These are phyloP conservation scores for Pygoscelis adeliae DNA, from an alignment of 2,113 vertebrate genomes.

Conservation along the genomic window DNA sequence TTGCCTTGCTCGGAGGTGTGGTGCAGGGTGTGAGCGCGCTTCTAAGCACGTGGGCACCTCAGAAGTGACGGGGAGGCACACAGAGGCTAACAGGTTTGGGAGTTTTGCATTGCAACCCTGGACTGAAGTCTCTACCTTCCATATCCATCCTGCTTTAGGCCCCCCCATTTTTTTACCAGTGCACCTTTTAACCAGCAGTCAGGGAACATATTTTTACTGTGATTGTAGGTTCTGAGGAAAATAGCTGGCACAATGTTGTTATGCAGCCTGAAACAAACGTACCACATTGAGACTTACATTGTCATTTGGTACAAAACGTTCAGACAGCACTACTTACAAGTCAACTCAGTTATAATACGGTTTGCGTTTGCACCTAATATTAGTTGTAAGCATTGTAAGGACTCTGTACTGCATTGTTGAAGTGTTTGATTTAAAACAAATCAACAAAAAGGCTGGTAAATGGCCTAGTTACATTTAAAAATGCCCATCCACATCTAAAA, in stretches of 20 bases:
- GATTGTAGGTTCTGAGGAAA: not conserved
- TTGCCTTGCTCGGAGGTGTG: not conserved
- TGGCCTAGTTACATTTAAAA: not conserved
- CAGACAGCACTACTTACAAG: not conserved
- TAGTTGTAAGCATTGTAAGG: not conserved
- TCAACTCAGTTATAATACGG: not conserved
- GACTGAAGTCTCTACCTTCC: not conserved
- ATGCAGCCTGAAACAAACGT: not conserved
- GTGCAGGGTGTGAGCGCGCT: not conserved
- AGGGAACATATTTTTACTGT: not conserved
- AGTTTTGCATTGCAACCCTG: rapidly evolving
- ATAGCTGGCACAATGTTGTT: not conserved
- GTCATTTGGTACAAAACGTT: not conserved
- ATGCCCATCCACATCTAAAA: not conserved
- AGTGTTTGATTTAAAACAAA: not conserved
- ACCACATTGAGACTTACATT: not conserved
- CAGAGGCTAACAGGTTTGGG: not conserved
- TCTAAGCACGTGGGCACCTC: not conserved
- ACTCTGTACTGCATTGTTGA: not conserved
- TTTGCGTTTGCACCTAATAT: not conserved
- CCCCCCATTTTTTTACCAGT: not conserved
- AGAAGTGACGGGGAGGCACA: not conserved
- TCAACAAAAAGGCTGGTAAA: not conserved
- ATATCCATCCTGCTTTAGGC: not conserved
- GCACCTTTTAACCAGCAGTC: not conserved